Evolutionary conservation across 1,140 invertebrate genomes (phyloP).

Genomic region (Coptotermes formosanus): DNA sequence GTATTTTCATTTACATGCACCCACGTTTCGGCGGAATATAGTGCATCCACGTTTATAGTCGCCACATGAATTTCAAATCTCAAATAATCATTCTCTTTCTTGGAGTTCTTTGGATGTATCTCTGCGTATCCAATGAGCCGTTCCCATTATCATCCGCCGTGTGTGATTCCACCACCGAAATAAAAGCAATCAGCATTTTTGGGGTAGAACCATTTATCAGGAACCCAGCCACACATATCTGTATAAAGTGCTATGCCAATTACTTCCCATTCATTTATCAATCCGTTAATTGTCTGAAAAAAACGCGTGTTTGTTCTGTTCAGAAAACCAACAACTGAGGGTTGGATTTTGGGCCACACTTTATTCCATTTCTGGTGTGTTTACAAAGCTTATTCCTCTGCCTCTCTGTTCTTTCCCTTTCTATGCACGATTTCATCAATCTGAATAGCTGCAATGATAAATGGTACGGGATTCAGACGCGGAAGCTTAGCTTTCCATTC

Average conservation of each 20-base stretch:
- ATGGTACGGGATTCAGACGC: neutral
- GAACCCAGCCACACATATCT: neutral
- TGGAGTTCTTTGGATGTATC: neutral
- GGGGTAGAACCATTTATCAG: neutral
- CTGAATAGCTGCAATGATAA: neutral
- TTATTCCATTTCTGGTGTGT: neutral
- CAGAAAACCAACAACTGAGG: neutral
- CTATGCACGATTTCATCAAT: neutral
- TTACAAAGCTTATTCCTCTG: neutral
- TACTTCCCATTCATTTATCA: constrained; percentile 17
- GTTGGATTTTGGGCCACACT: neutral
- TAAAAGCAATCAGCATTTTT: neutral
- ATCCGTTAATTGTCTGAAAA: constrained; percentile 7
- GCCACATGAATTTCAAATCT: too few relatives aligned
- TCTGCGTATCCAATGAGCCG: neutral
- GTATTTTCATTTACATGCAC: too few relatives aligned
- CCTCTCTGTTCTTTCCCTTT: neutral
- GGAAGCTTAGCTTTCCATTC: too few relatives aligned
- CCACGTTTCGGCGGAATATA: too few relatives aligned
- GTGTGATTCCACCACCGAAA: neutral
- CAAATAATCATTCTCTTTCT: too few relatives aligned
- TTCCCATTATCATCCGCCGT: neutral
- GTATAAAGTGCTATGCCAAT: constrained; percentile 7
- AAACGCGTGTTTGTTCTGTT: constrained; percentile 9
- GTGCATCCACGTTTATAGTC: too few relatives aligned